phyloP scores from a whole-genome alignment of 2,888 invertebrate genomes.

The Operophtera brumata region DNA sequence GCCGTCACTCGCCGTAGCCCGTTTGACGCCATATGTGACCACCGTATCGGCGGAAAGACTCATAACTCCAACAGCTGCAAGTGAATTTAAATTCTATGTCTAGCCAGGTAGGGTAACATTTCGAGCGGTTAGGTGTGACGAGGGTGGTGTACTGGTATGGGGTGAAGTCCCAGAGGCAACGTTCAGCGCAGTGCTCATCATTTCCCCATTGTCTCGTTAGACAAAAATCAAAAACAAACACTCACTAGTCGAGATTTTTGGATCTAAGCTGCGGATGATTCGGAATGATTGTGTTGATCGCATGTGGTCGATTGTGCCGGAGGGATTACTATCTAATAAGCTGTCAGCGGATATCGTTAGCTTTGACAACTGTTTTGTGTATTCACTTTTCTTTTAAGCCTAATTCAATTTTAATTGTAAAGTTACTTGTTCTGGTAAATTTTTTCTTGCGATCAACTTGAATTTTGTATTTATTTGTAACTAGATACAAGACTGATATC shows the following conservation, averaged over 20 bases:
- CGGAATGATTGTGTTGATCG: constrained; percentile 64
- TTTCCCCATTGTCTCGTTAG: constrained; percentile 81
- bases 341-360: constrained; percentile 42
- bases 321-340: constrained; percentile 48
- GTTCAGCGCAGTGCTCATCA: constrained; percentile 76
- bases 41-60: constrained; percentile 47
- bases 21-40: constrained; percentile 78
- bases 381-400: constrained; percentile 20
- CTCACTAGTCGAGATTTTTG: constrained; percentile 69
- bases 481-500: neutral
- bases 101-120: constrained; percentile 50
- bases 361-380: constrained; percentile 27
- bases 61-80: constrained; percentile 40
- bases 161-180: constrained; percentile 77
- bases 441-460: neutral
- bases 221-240: constrained; percentile 81
- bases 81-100: constrained; percentile 50
- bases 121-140: constrained; percentile 37
- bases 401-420: too few relatives aligned
- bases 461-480: neutral
- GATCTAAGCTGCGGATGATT: constrained; percentile 71
- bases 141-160: constrained; percentile 63
- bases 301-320: constrained; percentile 62
- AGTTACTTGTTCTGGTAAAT: too few relatives aligned
- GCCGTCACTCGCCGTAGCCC: constrained; percentile 74